Evolutionary conservation across 1,140 invertebrate species (phyloP), one percentile per base, ranked within the genome.

Genomic region (Anoplophora glabripennis): DNA sequence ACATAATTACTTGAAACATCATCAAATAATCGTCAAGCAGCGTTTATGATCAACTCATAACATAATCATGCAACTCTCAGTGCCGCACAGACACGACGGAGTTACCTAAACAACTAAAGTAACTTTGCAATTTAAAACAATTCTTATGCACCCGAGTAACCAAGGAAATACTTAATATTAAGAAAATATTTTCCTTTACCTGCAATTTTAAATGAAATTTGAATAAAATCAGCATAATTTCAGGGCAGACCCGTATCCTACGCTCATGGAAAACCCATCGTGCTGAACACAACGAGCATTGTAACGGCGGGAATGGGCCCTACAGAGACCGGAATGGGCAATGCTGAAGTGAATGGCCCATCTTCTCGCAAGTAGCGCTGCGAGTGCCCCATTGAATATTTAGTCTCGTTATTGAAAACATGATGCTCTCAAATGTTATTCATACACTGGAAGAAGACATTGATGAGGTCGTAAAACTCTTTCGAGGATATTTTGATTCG

Each of bases 391-490:
- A 70, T 70, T 70, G 68, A 67, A 70, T 70, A 70, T 70, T 70
- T 69, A 69, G 68, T 49, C 63, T 68, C 64, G 59, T 68, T 70
- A 70, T 70, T 68, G 68, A 70, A 68, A 70, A 66, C 64, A 70
- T 68, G 54, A 58, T 61, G 54, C 36, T 57, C 35, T 47, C 38
- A 41, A 54, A 54, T 54, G 52, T 52, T 54, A 54, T 54, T 54
- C 58, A 60, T 54, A 53, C 49, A 48, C 42, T 55, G 46, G 48
- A 60, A 42, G 58, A 60, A 48, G 51, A 53, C 46, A 40, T 42
- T 60, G 53, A 60, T 60, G 40, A 60, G 33, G 40, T 48, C 46
- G 44, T 49, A 58, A 42, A 44, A 58, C 33, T 53, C 48, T 42
- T 36, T 42, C 38, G 11, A 15, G 58, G 21, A 5, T 5, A 28